Evolutionary conservation across 2,113 vertebrate species (phyloP).

Genomic region (Corythaixoides concolor): DNA sequence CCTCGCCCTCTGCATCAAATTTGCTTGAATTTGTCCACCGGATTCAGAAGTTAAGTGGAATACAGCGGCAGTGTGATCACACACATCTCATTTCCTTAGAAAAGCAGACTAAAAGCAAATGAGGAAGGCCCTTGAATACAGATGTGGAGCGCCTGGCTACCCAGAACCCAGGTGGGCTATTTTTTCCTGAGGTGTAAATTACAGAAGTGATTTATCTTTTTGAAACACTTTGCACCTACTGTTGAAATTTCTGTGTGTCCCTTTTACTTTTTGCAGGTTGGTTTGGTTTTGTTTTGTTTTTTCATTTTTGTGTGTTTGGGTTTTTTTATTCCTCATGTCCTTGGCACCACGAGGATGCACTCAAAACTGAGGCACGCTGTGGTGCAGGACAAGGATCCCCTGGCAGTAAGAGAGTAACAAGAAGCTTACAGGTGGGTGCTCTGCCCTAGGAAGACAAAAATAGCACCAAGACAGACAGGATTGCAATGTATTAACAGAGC

Average conservation of each 20-base stretch:
- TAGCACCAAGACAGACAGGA: constrained; percentile 16
- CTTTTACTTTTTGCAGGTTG: not conserved
- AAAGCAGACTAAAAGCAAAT: not conserved
- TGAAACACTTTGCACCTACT: not conserved
- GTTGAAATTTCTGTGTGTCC: not conserved
- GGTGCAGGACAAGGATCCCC: not conserved
- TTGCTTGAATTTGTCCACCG: not conserved
- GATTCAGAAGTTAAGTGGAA: not conserved
- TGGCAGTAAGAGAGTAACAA: not conserved
- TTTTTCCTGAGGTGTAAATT: not conserved
- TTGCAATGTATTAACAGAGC: not conserved
- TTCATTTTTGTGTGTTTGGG: not conserved
- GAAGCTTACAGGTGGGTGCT: constrained; percentile 13
- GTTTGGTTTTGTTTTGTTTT: too few species aligned
- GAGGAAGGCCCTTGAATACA: not conserved
- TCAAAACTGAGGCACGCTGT: not conserved
- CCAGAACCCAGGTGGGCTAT: not conserved
- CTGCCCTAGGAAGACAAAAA: not conserved
- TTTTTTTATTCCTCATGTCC: not conserved
- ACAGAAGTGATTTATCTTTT: not conserved
- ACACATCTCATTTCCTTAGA: not conserved
- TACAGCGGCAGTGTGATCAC: not conserved
- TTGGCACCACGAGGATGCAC: not conserved
- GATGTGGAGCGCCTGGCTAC: not conserved
- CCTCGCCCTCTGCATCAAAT: not conserved